Percentiles rank a stretch among this genome's conserved stretches.
Conservation (phyloP, 2,113 vertebrate genomes). For the Tonatia bakeri region DNA sequence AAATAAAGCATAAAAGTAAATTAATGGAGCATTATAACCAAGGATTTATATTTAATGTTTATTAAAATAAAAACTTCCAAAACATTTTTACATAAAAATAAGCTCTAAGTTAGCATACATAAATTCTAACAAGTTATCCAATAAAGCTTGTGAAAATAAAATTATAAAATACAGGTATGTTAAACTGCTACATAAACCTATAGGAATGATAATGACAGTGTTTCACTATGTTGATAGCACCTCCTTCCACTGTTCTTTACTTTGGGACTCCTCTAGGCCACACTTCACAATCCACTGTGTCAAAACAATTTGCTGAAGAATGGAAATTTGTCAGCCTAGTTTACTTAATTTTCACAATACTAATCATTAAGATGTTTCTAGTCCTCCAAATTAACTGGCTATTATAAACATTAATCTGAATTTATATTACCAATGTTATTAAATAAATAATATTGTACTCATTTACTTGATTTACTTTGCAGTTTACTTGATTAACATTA, state of each 20-base stretch:
- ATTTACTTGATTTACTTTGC: background rate
- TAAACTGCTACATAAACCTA: background rate
- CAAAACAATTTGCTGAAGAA: constrained; percentile 11
- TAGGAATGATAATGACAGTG: background rate
- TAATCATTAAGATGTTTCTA: constrained; percentile 16
- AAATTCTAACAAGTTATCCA: background rate
- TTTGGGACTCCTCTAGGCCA: background rate
- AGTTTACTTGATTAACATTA: constrained; percentile 12
- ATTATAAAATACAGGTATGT: background rate
- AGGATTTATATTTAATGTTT: background rate
- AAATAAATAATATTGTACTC: background rate
- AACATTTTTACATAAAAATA: background rate
- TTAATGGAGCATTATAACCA: background rate
- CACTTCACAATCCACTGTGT: background rate
- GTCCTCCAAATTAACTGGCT: background rate
- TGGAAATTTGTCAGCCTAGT: background rate
- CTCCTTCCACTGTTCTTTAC: background rate
- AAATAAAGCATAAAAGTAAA: background rate
- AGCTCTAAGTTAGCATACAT: background rate
- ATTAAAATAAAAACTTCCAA: background rate
- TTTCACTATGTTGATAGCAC: background rate
- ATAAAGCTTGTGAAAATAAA: background rate
- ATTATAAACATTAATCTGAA: background rate
- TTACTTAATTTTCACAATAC: constrained; percentile 8
- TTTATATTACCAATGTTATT: background rate